Conservation (phyloP, 2,888 invertebrate genomes). For the Meandrusa payeni region DNA sequence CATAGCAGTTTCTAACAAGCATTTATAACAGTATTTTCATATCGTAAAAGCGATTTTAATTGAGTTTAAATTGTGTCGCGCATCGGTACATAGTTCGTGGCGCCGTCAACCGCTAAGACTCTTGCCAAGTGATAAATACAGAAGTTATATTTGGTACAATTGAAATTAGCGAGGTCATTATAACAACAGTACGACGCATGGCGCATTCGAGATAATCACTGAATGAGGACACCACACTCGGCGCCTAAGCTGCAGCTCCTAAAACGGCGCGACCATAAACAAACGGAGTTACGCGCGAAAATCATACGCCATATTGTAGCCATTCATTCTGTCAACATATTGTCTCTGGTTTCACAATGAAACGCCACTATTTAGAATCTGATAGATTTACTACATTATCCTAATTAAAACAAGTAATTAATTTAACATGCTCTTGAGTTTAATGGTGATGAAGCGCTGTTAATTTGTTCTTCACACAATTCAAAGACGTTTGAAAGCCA, state of each 20-base stretch:
- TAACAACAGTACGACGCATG: constrained; percentile 59
- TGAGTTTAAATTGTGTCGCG: constrained; percentile 65
- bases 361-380: constrained; percentile 69
- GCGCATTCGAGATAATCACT: constrained; percentile 66
- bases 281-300: constrained; percentile 71
- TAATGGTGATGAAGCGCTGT: constrained; percentile 19
- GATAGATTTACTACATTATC: constrained; percentile 68
- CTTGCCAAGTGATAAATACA: constrained; percentile 77
- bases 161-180: constrained; percentile 77
- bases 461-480: constrained; percentile 11
- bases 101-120: constrained; percentile 37
- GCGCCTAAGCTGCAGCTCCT: constrained; percentile 74
- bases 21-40: constrained; percentile 41
- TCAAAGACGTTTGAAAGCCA: constrained; percentile 7
- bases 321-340: constrained; percentile 79
- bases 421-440: constrained; percentile 36
- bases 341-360: constrained; percentile 73
- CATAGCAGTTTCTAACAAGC: constrained; percentile 39
- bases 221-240: constrained; percentile 71
- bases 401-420: constrained; percentile 74
- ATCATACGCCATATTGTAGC: constrained; percentile 67
- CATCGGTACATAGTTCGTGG: constrained; percentile 38
- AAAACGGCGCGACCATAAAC: constrained; percentile 74
- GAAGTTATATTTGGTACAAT: constrained; percentile 77
- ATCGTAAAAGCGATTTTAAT: constrained; percentile 62